These are phyloP conservation scores for Drosophila paracracens DNA, from an alignment of 2,888 invertebrate genomes.

Conservation along the genomic window DNA sequence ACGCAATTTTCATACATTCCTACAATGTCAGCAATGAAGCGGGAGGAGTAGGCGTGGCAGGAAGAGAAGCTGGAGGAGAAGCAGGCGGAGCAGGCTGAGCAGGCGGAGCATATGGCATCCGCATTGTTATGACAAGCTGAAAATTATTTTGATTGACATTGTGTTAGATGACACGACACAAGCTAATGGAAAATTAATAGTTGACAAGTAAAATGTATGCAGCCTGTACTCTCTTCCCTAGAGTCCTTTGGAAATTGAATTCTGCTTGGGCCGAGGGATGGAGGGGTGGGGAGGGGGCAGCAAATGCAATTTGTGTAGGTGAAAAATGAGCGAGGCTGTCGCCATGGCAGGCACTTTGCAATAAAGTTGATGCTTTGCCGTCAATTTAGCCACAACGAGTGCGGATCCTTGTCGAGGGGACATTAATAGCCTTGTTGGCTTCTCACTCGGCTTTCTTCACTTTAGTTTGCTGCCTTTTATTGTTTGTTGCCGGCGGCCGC, in stretches of 20 bases:
- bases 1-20: slow-evolving; percentile 50
- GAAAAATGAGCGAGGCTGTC: slow-evolving; percentile 38
- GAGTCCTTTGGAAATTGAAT: slow-evolving; percentile 19
- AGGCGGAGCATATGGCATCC: slow-evolving; percentile 26
- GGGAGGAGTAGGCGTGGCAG: neutral
- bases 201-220: slow-evolving; percentile 32
- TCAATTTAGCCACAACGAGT: slow-evolving; percentile 12
- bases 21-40: slow-evolving; percentile 20
- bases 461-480: slow-evolving; percentile 16
- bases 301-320: slow-evolving; percentile 37
- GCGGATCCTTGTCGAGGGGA: slow-evolving; percentile 30
- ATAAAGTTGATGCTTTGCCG: slow-evolving; percentile 6
- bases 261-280: neutral
- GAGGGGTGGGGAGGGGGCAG: neutral
- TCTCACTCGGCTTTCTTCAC: slow-evolving; percentile 31
- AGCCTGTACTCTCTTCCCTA: neutral
- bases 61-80: neutral
- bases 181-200: slow-evolving; percentile 67
- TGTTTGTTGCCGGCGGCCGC: slow-evolving; percentile 28
- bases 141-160: slow-evolving; percentile 64
- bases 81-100: neutral
- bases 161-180: slow-evolving; percentile 19
- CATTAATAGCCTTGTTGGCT: slow-evolving; percentile 39
- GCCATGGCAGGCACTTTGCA: neutral
- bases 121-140: slow-evolving; percentile 61